phyloP scores from a whole-genome alignment of 2,113 vertebrate species.

The Pituophis catenifer region DNA sequence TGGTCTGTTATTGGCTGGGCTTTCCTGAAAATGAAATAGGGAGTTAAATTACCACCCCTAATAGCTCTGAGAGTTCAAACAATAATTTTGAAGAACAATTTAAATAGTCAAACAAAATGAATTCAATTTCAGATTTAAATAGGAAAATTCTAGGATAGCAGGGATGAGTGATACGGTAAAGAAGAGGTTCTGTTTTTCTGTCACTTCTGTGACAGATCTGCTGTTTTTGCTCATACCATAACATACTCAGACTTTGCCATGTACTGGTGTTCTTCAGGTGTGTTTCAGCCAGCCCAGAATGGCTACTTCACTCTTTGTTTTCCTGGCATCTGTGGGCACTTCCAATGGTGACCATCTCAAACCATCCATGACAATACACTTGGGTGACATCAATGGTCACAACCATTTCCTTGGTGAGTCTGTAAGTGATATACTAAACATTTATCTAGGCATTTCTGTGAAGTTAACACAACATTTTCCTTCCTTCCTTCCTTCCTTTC shows the following conservation, averaged over 20 bases:
- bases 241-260: not conserved
- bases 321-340: constrained; percentile 82
- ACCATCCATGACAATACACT: constrained; percentile 73
- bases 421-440: not conserved
- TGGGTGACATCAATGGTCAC: constrained; percentile 74
- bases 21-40: not conserved
- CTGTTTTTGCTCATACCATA: constrained; percentile 16
- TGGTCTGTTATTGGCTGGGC: not conserved
- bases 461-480: not conserved
- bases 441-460: not conserved
- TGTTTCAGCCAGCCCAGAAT: constrained; percentile 81
- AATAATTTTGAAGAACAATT: not conserved
- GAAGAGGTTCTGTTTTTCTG: not conserved
- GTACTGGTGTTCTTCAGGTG: constrained; percentile 69
- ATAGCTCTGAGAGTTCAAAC: not conserved
- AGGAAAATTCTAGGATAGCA: not conserved
- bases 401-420: constrained; percentile 85
- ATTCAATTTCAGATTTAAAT: not conserved
- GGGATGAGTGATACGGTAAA: not conserved
- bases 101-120: not conserved
- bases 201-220: fast-evolving
- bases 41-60: not conserved
- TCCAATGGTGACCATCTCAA: constrained; percentile 67
- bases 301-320: constrained; percentile 82
- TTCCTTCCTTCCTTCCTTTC: not conserved